These are phyloP conservation scores for Lapara coniferarum DNA, from an alignment of 2,888 invertebrate genomes.

Conservation along the genomic window DNA sequence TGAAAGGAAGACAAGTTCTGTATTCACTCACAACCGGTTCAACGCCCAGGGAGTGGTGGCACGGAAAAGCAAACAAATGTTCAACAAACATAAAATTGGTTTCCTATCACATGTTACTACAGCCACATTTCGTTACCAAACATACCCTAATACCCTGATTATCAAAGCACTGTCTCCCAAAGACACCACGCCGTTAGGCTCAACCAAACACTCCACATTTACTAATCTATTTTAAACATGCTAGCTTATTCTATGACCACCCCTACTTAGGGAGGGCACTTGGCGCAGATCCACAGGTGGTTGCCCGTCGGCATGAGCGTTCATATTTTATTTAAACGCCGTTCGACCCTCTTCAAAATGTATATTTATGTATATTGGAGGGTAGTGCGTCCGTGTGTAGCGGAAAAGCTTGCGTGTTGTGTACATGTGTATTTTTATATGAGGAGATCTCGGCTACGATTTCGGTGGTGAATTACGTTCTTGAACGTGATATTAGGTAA, in stretches of 20 bases:
- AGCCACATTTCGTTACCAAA: too few species aligned
- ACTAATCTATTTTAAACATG: not conserved
- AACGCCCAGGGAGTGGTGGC: too few species aligned
- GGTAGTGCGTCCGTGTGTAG: not conserved
- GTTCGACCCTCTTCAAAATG: constrained; percentile 24
- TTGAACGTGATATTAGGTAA: too few species aligned
- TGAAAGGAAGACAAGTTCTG: too few species aligned
- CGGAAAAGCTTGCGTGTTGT: not conserved
- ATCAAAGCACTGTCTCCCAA: constrained; percentile 20
- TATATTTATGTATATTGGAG: constrained; percentile 15
- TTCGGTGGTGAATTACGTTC: too few species aligned
- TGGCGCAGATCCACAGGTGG: constrained; percentile 59
- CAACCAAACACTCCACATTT: not conserved
- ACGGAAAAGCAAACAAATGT: too few species aligned
- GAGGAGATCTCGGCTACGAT: not conserved
- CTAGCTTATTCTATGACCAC: constrained; percentile 34
- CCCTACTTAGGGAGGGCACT: constrained; percentile 37
- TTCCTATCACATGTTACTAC: not conserved
- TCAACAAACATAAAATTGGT: too few species aligned
- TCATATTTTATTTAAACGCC: constrained; percentile 34
- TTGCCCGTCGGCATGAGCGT: constrained; percentile 44
- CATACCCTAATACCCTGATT: too few species aligned
- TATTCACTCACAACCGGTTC: too few species aligned
- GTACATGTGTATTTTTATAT: not conserved
- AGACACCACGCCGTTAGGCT: constrained; percentile 31